These are phyloP conservation scores for Artibeus jamaicensis DNA, from an alignment of 2,797 vertebrate species.

Conservation along the genomic window DNA sequence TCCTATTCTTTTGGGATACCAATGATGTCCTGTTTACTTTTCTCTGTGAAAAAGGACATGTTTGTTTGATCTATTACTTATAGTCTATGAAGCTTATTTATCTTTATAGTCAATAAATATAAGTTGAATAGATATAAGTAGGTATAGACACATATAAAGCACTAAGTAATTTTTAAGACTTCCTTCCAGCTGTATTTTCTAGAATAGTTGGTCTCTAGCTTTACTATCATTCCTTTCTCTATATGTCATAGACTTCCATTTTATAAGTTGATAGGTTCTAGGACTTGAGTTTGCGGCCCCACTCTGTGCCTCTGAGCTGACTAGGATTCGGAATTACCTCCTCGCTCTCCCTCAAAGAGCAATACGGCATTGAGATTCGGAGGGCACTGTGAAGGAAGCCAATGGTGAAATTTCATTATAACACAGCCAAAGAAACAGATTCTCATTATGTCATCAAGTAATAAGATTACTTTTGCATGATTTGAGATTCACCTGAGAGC, in stretches of 20 bases:
- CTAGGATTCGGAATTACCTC: background rate
- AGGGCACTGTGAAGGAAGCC: background rate
- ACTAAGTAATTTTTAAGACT: background rate
- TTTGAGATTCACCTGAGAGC: background rate
- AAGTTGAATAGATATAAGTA: background rate
- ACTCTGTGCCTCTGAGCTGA: background rate
- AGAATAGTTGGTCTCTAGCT: background rate
- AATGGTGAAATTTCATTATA: background rate
- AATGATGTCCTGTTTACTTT: background rate
- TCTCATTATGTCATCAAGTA: background rate
- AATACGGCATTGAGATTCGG: background rate
- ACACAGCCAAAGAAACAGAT: background rate
- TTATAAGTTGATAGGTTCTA: conserved; percentile 4
- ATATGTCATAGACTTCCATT: background rate
- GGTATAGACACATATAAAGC: background rate
- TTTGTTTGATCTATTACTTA: background rate
- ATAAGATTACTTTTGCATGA: conserved; percentile 10
- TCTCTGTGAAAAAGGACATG: conserved; percentile 6
- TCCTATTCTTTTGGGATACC: background rate
- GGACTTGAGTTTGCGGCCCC: background rate
- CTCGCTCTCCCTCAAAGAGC: conserved; percentile 1
- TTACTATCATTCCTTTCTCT: conserved; percentile 5
- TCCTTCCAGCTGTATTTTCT: background rate
- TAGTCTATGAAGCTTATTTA: background rate
- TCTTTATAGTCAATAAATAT: background rate